phyloP scores from a whole-genome alignment of 2,888 invertebrate genomes.

The Dolichopus griseipennis region DNA sequence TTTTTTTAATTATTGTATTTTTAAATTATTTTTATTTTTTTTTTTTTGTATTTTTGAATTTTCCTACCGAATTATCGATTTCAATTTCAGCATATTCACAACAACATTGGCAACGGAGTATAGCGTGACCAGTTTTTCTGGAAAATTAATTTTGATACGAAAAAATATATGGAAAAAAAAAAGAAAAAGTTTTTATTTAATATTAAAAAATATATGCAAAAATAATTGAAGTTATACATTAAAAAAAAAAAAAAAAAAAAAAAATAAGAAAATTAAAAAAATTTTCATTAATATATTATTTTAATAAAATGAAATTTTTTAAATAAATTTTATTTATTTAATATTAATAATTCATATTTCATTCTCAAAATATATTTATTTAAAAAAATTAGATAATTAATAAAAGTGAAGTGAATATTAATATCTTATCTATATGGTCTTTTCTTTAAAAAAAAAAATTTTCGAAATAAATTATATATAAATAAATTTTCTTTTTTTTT shows the following conservation, averaged over 20 bases:
- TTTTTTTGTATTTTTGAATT: conserved; percentile 20
- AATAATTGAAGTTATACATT: conserved; percentile 19
- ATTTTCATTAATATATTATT: too few species aligned
- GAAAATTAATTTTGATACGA: conserved; percentile 31
- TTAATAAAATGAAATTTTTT: too few species aligned
- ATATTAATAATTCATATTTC: too few species aligned
- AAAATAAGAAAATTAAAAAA: not conserved
- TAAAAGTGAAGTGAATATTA: too few species aligned
- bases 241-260: conserved; percentile 14
- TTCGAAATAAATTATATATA: too few species aligned
- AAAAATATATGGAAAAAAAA: conserved; percentile 18
- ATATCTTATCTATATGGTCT: too few species aligned
- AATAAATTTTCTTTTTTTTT: too few species aligned
- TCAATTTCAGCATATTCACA: conserved; percentile 45
- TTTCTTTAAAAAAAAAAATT: too few species aligned
- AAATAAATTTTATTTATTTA: too few species aligned
- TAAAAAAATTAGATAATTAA: too few species aligned
- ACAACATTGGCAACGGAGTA: conserved; percentile 46
- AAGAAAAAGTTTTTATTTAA: conserved; percentile 19
- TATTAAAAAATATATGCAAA: conserved; percentile 17
- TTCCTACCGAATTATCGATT: conserved; percentile 45
- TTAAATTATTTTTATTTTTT: conserved; percentile 17
- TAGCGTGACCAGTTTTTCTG: conserved; percentile 46
- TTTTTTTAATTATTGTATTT: not conserved
- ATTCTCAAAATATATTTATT: not conserved